phyloP scores from a whole-genome alignment of 1,140 invertebrate genomes.

The Diorhabda elongata region DNA sequence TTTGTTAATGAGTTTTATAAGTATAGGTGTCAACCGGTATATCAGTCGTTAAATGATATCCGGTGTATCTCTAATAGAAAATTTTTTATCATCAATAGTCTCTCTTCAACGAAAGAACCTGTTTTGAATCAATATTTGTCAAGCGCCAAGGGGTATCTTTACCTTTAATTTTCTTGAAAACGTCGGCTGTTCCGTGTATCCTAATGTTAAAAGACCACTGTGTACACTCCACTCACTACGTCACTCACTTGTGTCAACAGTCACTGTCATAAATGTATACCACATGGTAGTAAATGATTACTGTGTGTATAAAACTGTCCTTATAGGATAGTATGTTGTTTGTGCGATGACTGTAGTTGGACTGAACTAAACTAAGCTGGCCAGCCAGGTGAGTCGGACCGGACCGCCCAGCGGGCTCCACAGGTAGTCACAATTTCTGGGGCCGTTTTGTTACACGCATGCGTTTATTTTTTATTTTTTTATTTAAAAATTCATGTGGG shows the following conservation, averaged over 20 bases:
- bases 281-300: background rate
- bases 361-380: background rate
- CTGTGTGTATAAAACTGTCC: background rate
- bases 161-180: background rate
- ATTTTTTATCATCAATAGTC: too few species aligned
- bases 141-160: background rate
- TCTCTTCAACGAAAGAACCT: background rate
- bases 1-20: too few species aligned
- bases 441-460: background rate
- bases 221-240: background rate
- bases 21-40: too few species aligned
- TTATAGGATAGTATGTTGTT: background rate
- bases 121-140: background rate
- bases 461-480: background rate
- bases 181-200: background rate
- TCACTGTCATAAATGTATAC: background rate
- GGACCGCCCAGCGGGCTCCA: background rate
- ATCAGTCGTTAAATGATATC: too few species aligned
- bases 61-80: too few species aligned
- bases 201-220: background rate
- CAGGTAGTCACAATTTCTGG: background rate
- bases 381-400: background rate
- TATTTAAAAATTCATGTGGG: background rate
- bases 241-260: slow-evolving; percentile 1
- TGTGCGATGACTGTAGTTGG: background rate